Conservation (phyloP, 1,140 invertebrate genomes). For the Saccostrea cuccullata region DNA sequence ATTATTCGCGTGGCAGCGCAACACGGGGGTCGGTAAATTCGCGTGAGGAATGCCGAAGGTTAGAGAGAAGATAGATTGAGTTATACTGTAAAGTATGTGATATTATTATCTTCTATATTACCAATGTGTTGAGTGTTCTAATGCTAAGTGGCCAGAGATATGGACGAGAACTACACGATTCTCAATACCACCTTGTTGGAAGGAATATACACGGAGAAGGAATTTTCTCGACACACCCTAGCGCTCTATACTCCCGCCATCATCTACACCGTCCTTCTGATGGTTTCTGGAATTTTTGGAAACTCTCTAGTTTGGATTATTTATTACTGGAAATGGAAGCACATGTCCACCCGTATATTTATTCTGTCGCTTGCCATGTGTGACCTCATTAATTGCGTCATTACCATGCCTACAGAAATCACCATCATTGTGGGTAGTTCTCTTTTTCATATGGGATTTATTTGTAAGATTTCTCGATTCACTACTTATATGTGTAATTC, state of each 20-base stretch:
- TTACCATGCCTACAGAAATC: conserved; percentile 64
- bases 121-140: not conserved
- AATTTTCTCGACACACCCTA: conserved; percentile 22
- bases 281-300: conserved; percentile 61
- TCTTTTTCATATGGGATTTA: conserved; percentile 38
- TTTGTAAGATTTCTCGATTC: conserved; percentile 58
- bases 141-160: not conserved
- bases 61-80: not conserved
- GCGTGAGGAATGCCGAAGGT: not conserved
- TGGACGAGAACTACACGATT: not conserved
- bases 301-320: conserved; percentile 63
- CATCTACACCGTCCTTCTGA: conserved; percentile 56
- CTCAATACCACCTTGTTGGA: not conserved
- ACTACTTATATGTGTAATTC: conserved; percentile 58
- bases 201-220: not conserved
- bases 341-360: conserved; percentile 58
- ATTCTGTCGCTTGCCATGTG: conserved; percentile 61
- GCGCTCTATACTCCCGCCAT: conserved; percentile 58
- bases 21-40: not conserved
- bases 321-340: conserved; percentile 60
- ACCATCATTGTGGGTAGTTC: conserved; percentile 53
- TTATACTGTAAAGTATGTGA: not conserved
- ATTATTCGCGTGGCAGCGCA: not conserved
- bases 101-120: not conserved
- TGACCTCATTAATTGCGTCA: conserved; percentile 58